Conservation (phyloP, 2,113 vertebrate species). For the Neodontobutis hainanensis region DNA sequence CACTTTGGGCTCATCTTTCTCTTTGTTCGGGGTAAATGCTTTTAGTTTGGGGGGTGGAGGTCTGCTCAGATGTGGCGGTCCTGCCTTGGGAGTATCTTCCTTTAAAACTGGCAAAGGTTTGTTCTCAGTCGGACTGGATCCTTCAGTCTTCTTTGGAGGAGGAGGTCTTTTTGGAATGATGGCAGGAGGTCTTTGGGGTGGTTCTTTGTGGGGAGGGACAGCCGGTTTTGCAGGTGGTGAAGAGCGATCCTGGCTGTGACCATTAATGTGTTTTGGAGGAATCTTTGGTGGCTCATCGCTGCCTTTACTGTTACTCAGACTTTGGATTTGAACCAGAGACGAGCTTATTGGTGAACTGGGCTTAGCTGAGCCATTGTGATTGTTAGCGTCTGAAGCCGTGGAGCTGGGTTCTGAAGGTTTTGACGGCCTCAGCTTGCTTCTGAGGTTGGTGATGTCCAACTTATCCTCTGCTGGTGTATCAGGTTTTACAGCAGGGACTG, state of each 20-base stretch:
- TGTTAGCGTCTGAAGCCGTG: slow-evolving; percentile 41
- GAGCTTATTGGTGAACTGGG: slow-evolving; percentile 25
- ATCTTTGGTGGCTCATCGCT: slow-evolving; percentile 71
- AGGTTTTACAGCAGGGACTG: slow-evolving; percentile 79
- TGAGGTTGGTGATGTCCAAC: slow-evolving; percentile 90
- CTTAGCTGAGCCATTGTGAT: slow-evolving; percentile 38
- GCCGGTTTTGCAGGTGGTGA: slow-evolving; percentile 61
- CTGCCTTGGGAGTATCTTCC: slow-evolving; percentile 77
- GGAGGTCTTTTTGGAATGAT: slow-evolving; percentile 91
- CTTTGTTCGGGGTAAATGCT: slow-evolving; percentile 71
- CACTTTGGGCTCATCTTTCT: slow-evolving; percentile 82
- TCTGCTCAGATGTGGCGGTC: slow-evolving; percentile 70
- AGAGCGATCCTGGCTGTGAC: slow-evolving; percentile 68
- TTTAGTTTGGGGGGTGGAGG: slow-evolving; percentile 93
- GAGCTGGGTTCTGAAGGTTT: slow-evolving; percentile 80
- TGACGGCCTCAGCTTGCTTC: slow-evolving; percentile 92
- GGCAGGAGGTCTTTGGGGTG: slow-evolving; percentile 81
- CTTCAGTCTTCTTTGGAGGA: slow-evolving; percentile 87
- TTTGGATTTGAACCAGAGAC: slow-evolving; percentile 43
- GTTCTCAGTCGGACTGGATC: slow-evolving; percentile 74
- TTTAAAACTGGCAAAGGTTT: slow-evolving; percentile 60
- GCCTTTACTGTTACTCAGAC: slow-evolving; percentile 57
- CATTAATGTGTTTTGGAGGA: slow-evolving; percentile 80
- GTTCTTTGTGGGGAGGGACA: slow-evolving; percentile 70
- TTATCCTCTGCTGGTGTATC: slow-evolving; percentile 84